Evolutionary conservation across 2,888 invertebrate genomes (phyloP), one percentile per base, ranked within the genome.

Genomic region (Leptinotarsa juncta): DNA sequence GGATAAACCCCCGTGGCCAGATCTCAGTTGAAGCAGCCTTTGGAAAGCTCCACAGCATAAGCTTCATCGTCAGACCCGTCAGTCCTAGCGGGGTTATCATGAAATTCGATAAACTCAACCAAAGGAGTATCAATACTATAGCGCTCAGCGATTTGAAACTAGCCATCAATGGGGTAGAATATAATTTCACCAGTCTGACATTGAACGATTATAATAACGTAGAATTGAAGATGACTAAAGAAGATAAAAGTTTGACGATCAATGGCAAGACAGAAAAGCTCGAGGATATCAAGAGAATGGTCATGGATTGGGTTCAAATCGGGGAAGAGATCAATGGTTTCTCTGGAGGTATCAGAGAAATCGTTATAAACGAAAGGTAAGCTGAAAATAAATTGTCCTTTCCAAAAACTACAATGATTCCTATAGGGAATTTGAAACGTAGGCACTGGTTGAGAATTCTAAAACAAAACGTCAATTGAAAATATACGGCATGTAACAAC

Each of bases 291-390:
- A 72, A 72, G 15, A 65, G 71, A n/a, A 72, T 78, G 15, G 65
- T 49, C 14, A 53, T 76, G 7, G 48, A 73, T 50, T 67, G 75
- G 12, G 50, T 82, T 12, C 73, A 80, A 66, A 76, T 81, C 10
- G 79, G 82, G 10, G 77, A 65, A 26, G 12, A 20, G 55, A 23
- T 62, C 49, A 70, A 73, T 76, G 69, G 75, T 49, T 85, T 96
- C 67, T 90, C 91, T 62, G 97, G 97, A 4, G 94, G 96, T 4
- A 91, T 97, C 12, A 93, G 94, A 74, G 96, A 97, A 86, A 90
- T 96, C 23, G 93, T 96, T 71, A 93, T 96, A 77, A 95, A 96
- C 83, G 92, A 93, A 55, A 90, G 91, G 95, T 95, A 87, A 91
- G 93, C 89, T 66, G 15, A 4, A 50, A 26, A n/a, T n/a, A 12